Percentiles rank a stretch among this genome's conserved stretches.
Conservation (phyloP, 2,113 vertebrate species). For the Nothobranchius furzeri region DNA sequence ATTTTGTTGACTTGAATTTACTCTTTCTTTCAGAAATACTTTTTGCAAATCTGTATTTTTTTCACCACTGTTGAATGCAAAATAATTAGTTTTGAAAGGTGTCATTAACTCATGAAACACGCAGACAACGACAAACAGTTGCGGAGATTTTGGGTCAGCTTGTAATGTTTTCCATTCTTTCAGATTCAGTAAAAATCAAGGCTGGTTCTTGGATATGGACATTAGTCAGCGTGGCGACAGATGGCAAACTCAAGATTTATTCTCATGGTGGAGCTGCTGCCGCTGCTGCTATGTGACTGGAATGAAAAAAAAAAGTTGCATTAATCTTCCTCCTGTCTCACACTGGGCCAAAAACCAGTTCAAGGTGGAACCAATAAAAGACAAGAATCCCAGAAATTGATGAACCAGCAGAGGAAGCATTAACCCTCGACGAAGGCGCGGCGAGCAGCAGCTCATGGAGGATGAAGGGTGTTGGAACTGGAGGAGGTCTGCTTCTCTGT, state of each 20-base stretch:
- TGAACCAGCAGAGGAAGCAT: conserved; percentile 34
- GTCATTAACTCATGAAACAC: conserved; percentile 25
- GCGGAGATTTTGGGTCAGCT: not conserved
- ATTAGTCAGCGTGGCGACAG: conserved; percentile 61
- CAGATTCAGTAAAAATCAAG: conserved; percentile 72
- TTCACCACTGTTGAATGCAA: not conserved
- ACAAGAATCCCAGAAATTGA: conserved; percentile 56
- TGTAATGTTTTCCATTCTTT: conserved; percentile 18
- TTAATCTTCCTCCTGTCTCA: conserved; percentile 69
- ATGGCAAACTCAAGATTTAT: conserved; percentile 71
- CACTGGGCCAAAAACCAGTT: conserved; percentile 63
- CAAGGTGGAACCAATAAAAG: conserved; percentile 70
- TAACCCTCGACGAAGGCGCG: conserved; percentile 35
- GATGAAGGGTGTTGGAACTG: not conserved
- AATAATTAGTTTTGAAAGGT: conserved; percentile 4
- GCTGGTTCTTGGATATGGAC: conserved; percentile 54
- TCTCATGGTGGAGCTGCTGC: conserved; percentile 52
- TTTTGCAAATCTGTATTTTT: not conserved
- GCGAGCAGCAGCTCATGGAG: conserved; percentile 10
- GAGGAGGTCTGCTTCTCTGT: not conserved
- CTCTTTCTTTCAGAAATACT: not conserved
- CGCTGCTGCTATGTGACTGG: conserved; percentile 58
- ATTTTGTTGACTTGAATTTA: not conserved
- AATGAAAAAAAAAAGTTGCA: conserved; percentile 69
- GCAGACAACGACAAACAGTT: conserved; percentile 2